Evolutionary conservation across 2,113 vertebrate species (phyloP), one percentile per base, ranked within the genome.

Genomic region (Reinhardtius hippoglossoides): DNA sequence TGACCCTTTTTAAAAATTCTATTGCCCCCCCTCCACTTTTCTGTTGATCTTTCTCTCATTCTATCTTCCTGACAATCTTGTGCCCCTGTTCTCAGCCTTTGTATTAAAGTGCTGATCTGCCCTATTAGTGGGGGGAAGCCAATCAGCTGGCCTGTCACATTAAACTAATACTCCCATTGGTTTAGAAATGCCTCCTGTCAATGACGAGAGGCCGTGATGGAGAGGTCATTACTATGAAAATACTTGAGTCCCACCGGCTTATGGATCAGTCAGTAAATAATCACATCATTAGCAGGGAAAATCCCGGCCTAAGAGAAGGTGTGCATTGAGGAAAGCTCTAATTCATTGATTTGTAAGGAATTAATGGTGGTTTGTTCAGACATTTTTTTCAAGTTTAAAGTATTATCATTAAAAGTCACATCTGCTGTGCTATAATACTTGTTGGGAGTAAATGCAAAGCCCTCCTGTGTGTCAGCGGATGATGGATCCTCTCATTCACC

Each of bases 151-250:
- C 65, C 50, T 81, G 74, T 83, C 83, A 80, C 69, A 14, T 26
- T 64, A 85, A 73, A 83, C 82, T 63, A 78, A 86, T 80, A 56
- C 69, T 71, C 48, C 42, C 59, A 35, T 77, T 80, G 75, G 76
- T 71, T 55, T 74, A 76, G 31, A 83, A 87, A 79, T 80, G 78
- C 67, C 14, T 63, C 67, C 76, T 71, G 71, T 86, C 81, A 84
- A 67, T 71, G 58, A 79, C 52, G 26, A 73, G 54, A 67, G 59
- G 37, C 40, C 0, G 20, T 78, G 71, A 85, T 86, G 65, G 67
- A 88, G 78, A 87, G 63, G 64, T 85, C 82, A 88, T 89, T 81
- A 81, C 50, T 27, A 69, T 20, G 26, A 56, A 79, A 80, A 78
- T 59, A 71, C 71, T 70, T 7, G 15, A 16, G 42, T 76, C 74